These are phyloP conservation scores for Lophotriccus pileatus DNA, from an alignment of 2,797 vertebrate species.

Conservation along the genomic window DNA sequence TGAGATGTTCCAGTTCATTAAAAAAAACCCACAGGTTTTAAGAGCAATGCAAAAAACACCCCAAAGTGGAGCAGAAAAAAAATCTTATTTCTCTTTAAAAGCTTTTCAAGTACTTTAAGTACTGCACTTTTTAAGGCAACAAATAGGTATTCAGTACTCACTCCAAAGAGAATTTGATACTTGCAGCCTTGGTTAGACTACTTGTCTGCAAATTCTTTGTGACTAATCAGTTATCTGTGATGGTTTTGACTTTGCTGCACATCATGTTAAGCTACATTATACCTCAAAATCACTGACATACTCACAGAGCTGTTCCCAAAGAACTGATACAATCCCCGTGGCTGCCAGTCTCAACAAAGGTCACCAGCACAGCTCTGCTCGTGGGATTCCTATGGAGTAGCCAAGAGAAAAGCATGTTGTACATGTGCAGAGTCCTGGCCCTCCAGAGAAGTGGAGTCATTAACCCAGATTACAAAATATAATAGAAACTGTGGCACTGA, in stretches of 20 bases:
- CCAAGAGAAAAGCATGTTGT: background rate
- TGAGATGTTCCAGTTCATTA: background rate
- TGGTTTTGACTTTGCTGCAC: background rate
- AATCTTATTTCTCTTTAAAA: background rate
- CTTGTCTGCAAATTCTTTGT: background rate
- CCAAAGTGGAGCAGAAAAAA: background rate
- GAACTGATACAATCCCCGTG: background rate
- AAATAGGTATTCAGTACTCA: background rate
- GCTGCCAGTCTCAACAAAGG: background rate
- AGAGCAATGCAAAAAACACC: background rate
- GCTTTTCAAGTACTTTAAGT: background rate
- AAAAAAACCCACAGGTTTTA: background rate
- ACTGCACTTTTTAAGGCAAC: background rate
- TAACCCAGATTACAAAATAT: background rate
- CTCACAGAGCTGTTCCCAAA: background rate
- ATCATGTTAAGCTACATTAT: background rate
- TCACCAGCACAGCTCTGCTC: background rate
- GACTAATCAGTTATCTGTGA: background rate
- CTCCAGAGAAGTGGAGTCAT: background rate
- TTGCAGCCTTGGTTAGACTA: background rate
- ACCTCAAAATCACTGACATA: background rate
- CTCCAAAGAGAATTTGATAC: background rate
- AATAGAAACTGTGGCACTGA: background rate
- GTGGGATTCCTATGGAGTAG: rapidly evolving
- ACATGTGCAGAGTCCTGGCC: background rate